These are phyloP conservation scores for Enteromius fasciolatus DNA, from an alignment of 2,797 vertebrate genomes.

Conservation along the genomic window DNA sequence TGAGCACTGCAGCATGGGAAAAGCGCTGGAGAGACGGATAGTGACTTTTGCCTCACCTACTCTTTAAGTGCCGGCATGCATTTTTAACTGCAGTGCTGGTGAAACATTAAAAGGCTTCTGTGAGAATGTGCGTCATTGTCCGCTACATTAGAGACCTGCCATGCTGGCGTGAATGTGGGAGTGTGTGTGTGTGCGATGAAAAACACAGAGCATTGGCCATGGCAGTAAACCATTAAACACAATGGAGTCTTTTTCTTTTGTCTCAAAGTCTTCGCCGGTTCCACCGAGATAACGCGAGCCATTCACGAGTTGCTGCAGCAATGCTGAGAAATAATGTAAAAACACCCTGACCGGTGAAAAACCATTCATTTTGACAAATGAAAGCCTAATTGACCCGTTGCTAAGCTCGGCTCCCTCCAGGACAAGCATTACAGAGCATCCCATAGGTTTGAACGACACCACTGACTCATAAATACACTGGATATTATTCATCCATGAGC, in stretches of 20 bases:
- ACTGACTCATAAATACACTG: not conserved
- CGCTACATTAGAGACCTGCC: slow-evolving; percentile 58
- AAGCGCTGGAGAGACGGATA: slow-evolving; percentile 3
- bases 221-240: slow-evolving; percentile 29
- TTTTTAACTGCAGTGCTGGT: slow-evolving; percentile 71
- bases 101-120: slow-evolving; percentile 74
- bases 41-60: slow-evolving; percentile 59
- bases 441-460: not conserved
- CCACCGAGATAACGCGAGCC: not conserved
- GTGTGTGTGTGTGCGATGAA: slow-evolving; percentile 22
- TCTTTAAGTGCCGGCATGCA: slow-evolving; percentile 70
- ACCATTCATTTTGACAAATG: not conserved
- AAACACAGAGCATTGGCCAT: not conserved
- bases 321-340: slow-evolving; percentile 21
- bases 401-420: not conserved
- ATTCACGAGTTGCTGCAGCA: not conserved
- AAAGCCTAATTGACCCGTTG: slow-evolving; percentile 1
- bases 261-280: slow-evolving; percentile 23
- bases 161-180: slow-evolving; percentile 56
- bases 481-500: not conserved
- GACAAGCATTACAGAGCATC: not conserved
- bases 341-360: not conserved
- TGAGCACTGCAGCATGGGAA: slow-evolving; percentile 36
- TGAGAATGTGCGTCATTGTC: slow-evolving; percentile 68
- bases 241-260: slow-evolving; percentile 24